These are phyloP conservation scores for Bubalus kerabau DNA, from an alignment of 2,113 vertebrate species.

Conservation along the genomic window DNA sequence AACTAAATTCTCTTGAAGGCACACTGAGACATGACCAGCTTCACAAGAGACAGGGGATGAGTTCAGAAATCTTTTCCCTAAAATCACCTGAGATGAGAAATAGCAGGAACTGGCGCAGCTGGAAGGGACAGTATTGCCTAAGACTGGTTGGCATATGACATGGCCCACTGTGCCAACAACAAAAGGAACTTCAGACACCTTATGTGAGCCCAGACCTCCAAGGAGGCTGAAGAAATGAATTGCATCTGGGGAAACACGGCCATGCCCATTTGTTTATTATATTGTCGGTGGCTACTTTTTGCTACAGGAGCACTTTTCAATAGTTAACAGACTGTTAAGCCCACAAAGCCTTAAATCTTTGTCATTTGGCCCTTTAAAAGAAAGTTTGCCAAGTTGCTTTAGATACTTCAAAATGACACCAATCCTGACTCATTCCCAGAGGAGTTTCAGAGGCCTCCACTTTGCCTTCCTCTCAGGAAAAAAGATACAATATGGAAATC, in stretches of 20 bases:
- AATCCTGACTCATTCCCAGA: background rate
- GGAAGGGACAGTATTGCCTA: background rate
- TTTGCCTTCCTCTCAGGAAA: background rate
- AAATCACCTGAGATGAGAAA: background rate
- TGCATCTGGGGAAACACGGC: background rate
- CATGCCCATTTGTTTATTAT: background rate
- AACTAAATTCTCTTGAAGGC: background rate
- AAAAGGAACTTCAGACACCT: background rate
- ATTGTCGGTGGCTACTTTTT: background rate
- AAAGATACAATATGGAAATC: background rate
- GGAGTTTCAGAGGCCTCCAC: background rate
- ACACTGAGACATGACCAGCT: background rate
- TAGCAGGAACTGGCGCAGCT: background rate
- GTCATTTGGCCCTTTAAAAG: background rate
- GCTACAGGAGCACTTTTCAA: background rate
- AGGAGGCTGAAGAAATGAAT: background rate
- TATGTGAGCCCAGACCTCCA: background rate
- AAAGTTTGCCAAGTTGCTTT: background rate
- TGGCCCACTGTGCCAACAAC: background rate
- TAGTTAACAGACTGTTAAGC: background rate
- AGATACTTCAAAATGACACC: background rate
- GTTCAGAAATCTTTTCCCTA: background rate
- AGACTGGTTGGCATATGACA: too few relatives aligned
- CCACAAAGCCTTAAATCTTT: background rate
- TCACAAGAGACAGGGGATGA: background rate